phyloP scores from a whole-genome alignment of 37 sponge, comb jelly and placozoan genomes.

The Bolinopsis microptera region DNA sequence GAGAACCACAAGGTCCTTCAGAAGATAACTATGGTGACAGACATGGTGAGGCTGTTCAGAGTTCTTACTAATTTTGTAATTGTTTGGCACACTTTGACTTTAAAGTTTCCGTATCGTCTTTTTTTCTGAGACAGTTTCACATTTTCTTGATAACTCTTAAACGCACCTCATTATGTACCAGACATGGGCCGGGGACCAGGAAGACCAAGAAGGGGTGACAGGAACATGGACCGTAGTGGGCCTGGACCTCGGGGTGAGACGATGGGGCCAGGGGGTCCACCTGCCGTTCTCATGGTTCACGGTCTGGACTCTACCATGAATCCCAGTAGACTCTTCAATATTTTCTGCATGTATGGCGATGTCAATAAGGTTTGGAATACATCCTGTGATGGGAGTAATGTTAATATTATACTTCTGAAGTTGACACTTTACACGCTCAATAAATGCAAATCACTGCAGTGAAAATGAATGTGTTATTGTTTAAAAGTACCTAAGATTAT shows the following conservation, averaged over 20 bases:
- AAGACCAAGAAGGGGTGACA: neutral
- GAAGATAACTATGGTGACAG: neutral
- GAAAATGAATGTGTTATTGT: no score
- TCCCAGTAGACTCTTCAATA: constrained; percentile 37
- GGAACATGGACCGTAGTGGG: neutral
- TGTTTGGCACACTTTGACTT: no score
- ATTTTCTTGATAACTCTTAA: no score
- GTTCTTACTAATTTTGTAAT: no score
- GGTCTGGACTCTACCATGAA: constrained; percentile 47
- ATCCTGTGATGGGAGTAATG: no score
- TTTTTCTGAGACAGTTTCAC: no score
- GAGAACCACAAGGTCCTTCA: neutral
- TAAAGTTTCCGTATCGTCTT: no score
- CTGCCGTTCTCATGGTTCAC: constrained; percentile 60
- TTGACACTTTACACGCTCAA: neutral
- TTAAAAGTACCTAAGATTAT: no score
- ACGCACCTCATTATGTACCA: no score
- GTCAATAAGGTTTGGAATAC: constrained; percentile 66
- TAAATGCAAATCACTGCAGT: no score
- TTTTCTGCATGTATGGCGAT: constrained; percentile 60
- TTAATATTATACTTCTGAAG: no score
- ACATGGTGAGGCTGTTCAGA: no score
- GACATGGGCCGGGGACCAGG: neutral
- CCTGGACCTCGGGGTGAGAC: neutral
- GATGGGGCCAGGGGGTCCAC: neutral